A percentile compares a stretch with the other conserved stretches of the same genome.
These are phyloP conservation scores for Colaptes auratus DNA, from an alignment of 2,113 vertebrate genomes.

Conservation along the genomic window DNA sequence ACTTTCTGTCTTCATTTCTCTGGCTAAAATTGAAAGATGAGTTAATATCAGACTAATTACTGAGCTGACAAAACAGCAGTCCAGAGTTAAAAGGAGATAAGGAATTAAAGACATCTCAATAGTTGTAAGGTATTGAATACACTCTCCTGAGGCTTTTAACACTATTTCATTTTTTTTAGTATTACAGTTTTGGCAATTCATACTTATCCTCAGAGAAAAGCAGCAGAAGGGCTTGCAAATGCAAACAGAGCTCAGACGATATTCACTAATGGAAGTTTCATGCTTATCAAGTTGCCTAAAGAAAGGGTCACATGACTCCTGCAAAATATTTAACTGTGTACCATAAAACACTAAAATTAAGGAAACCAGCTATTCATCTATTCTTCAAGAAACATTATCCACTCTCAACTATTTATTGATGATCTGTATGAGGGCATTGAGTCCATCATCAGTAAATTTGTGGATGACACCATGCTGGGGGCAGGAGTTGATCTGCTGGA, in stretches of 20 bases:
- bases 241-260: not conserved
- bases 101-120: constrained; percentile 9
- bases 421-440: too few species aligned
- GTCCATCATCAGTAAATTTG: too few species aligned
- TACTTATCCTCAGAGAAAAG: not conserved
- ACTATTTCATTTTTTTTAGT: not conserved
- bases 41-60: not conserved
- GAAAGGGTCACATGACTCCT: not conserved
- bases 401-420: too few species aligned
- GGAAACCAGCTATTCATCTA: not conserved
- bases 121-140: not conserved
- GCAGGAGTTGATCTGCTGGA: too few species aligned
- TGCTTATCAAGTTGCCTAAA: not conserved
- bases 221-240: not conserved
- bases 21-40: not conserved
- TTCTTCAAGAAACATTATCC: not conserved
- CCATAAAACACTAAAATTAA: not conserved
- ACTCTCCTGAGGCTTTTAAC: not conserved
- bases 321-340: not conserved
- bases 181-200: not conserved
- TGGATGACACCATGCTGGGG: too few species aligned
- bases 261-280: not conserved
- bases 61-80: not conserved
- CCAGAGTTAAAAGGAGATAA: not conserved
- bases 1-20: not conserved